Evolutionary conservation across 2,113 vertebrate genomes (phyloP).

Genomic region (Nerophis lumbriciformis): DNA sequence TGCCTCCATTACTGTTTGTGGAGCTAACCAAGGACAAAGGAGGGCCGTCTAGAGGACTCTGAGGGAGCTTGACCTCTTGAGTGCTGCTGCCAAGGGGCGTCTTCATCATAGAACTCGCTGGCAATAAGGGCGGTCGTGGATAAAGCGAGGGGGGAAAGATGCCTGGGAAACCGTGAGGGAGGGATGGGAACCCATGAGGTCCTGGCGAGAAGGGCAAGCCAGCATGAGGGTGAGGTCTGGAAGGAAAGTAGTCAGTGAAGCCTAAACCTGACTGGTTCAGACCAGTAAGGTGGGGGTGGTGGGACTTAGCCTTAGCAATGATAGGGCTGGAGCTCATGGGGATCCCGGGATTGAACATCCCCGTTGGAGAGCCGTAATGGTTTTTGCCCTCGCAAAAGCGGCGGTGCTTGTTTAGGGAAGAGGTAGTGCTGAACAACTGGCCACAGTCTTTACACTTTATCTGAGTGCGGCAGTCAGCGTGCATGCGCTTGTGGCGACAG

Average conservation of each 20-base stretch:
- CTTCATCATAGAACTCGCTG: slow-evolving; percentile 87
- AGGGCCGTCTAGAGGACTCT: slow-evolving; percentile 80
- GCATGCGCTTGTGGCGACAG: slow-evolving; percentile 99
- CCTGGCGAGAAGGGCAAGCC: slow-evolving; percentile 82
- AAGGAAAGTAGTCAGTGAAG: slow-evolving; percentile 90
- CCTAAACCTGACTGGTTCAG: slow-evolving; percentile 86
- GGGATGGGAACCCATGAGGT: slow-evolving; percentile 75
- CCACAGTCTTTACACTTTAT: slow-evolving; percentile 99
- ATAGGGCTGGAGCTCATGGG: slow-evolving; percentile 86
- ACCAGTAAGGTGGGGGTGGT: slow-evolving; percentile 69
- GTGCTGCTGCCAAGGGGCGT: slow-evolving; percentile 80
- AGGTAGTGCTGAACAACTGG: slow-evolving; percentile 99
- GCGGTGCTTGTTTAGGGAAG: slow-evolving; percentile 98
- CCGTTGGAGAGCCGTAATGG: slow-evolving; percentile 83
- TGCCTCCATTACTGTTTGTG: slow-evolving; percentile 69
- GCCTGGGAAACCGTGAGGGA: slow-evolving; percentile 85
- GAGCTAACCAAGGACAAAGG: slow-evolving; percentile 80
- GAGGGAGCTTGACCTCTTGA: slow-evolving; percentile 84
- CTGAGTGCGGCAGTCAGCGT: slow-evolving; percentile 98
- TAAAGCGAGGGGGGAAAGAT: slow-evolving; percentile 92
- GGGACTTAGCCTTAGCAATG: slow-evolving; percentile 89
- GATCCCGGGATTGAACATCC: slow-evolving; percentile 87
- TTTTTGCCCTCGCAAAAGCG: slow-evolving; percentile 99
- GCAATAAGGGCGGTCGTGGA: slow-evolving; percentile 88
- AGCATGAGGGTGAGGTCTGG: slow-evolving; percentile 80